phyloP scores from a whole-genome alignment of 2,113 vertebrate species.

The Mesitornis unicolor region DNA sequence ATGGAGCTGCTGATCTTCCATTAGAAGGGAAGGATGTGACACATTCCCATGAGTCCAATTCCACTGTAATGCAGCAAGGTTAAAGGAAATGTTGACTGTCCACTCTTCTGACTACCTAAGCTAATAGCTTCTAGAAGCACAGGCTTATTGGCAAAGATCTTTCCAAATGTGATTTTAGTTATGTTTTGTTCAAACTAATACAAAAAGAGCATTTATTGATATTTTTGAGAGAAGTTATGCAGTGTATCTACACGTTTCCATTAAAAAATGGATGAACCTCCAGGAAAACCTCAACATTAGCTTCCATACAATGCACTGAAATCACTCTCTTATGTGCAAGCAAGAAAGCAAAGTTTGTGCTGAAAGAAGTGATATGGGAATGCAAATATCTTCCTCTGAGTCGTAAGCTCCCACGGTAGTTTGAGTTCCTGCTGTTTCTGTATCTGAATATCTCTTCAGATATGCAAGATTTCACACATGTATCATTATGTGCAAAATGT shows the following conservation, averaged over 20 bases:
- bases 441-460: not conserved
- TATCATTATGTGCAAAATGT: not conserved
- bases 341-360: not conserved
- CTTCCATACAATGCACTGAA: not conserved
- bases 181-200: not conserved
- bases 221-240: not conserved
- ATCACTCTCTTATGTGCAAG: not conserved
- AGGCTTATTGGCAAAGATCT: not conserved
- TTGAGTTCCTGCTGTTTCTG: not conserved
- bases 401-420: not conserved
- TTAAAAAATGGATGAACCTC: not conserved
- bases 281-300: not conserved
- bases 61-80: accelerated
- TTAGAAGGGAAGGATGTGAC: not conserved
- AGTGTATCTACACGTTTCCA: accelerated
- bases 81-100: not conserved
- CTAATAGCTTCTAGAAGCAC: not conserved
- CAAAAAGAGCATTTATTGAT: not conserved
- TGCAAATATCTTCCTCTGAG: not conserved
- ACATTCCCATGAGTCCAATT: accelerated
- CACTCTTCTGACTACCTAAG: not conserved
- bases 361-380: not conserved
- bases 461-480: accelerated
- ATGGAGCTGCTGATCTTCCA: not conserved
- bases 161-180: not conserved